A percentile compares a stretch with the other conserved stretches of the same genome.
Evolutionary conservation across 2,113 vertebrate species (phyloP).

Genomic region (Eublepharis macularius): DNA sequence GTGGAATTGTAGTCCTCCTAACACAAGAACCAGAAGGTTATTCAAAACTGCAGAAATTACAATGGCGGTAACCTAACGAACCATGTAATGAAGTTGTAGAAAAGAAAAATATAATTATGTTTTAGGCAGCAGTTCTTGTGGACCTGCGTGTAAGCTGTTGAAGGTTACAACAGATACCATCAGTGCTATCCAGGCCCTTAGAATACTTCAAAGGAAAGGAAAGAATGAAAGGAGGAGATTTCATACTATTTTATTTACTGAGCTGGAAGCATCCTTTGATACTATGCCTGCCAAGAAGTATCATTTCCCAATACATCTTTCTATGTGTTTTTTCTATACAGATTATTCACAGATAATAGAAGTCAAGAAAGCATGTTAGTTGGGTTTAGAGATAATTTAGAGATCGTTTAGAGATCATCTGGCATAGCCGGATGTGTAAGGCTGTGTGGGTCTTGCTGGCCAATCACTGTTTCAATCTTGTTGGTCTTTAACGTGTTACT

Average conservation of each 20-base stretch:
- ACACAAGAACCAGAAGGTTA: neutral
- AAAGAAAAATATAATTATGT: neutral
- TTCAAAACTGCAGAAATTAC: slow-evolving; percentile 8
- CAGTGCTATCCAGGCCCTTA: neutral
- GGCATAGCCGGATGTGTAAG: neutral
- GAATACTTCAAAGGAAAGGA: neutral
- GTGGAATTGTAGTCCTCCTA: neutral
- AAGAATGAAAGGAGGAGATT: neutral
- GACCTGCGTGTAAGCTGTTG: neutral
- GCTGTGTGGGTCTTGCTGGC: neutral
- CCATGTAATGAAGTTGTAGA: slow-evolving; percentile 7
- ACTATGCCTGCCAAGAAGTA: neutral
- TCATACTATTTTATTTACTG: neutral
- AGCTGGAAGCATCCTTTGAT: neutral
- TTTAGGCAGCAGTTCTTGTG: neutral
- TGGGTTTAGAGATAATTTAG: neutral
- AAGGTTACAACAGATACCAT: neutral
- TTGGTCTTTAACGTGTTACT: too few species aligned
- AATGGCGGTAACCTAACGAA: slow-evolving; percentile 5
- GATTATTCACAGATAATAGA: neutral
- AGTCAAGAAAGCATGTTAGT: neutral
- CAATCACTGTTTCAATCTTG: neutral
- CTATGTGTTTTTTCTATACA: neutral
- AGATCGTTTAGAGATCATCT: neutral
- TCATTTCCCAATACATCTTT: neutral